A percentile compares a stretch with the other conserved stretches of the same genome.
phyloP scores from a whole-genome alignment of 2,888 invertebrate species.

The Drosophila atripex region DNA sequence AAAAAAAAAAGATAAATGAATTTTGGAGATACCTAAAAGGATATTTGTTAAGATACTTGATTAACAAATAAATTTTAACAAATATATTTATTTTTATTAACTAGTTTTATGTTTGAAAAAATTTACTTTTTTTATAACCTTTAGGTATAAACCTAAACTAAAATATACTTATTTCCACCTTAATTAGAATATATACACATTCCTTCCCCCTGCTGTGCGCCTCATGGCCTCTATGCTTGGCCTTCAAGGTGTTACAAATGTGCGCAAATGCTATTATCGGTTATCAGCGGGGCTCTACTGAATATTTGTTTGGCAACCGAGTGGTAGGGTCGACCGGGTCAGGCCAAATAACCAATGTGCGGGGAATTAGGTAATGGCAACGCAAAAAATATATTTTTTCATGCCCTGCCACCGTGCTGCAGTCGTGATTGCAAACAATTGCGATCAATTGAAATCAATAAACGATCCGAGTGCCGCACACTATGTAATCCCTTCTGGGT shows the following conservation, averaged over 20 bases:
- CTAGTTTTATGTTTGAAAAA: background rate
- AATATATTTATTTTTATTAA: background rate
- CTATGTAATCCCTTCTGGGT: slow-evolving; percentile 51
- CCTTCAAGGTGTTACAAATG: slow-evolving; percentile 62
- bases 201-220: slow-evolving; percentile 8
- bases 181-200: background rate
- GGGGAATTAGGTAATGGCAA: slow-evolving; percentile 22
- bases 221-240: slow-evolving; percentile 20
- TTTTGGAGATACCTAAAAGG: background rate
- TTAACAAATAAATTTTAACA: background rate
- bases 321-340: slow-evolving; percentile 20
- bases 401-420: slow-evolving; percentile 34
- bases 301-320: slow-evolving; percentile 40
- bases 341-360: slow-evolving; percentile 27
- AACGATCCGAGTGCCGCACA: slow-evolving; percentile 41
- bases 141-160: background rate
- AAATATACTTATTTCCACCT: too few species aligned
- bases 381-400: slow-evolving; percentile 18
- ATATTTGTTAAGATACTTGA: background rate
- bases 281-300: slow-evolving; percentile 27
- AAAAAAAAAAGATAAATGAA: background rate
- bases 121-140: background rate
- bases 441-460: slow-evolving; percentile 73
- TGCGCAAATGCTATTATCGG: slow-evolving; percentile 45
- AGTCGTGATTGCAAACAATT: slow-evolving; percentile 47